These are phyloP conservation scores for Euleptes europaea DNA, from an alignment of 2,113 vertebrate species.

Conservation along the genomic window DNA sequence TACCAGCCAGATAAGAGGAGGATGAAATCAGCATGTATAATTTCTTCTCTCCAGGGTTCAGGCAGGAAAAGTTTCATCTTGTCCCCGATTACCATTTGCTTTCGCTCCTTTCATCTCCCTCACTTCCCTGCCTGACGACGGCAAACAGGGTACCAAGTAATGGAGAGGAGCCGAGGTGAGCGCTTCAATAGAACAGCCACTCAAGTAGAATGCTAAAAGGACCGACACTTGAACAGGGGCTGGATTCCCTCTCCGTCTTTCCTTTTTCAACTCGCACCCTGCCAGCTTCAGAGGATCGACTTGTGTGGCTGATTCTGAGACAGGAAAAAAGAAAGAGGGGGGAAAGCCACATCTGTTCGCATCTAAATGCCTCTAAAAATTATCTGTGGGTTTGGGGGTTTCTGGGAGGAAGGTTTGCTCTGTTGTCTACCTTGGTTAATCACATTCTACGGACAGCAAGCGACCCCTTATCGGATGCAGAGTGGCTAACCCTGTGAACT, in stretches of 20 bases:
- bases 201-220: slow-evolving; percentile 64
- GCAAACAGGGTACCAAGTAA: slow-evolving; percentile 65
- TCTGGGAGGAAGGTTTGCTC: too few relatives aligned
- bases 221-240: slow-evolving; percentile 13
- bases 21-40: slow-evolving; percentile 71
- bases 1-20: slow-evolving; percentile 48
- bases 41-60: slow-evolving; percentile 56
- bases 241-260: neutral
- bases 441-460: too few relatives aligned
- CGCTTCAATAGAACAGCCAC: slow-evolving; percentile 59
- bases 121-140: slow-evolving; percentile 50
- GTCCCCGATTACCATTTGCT: slow-evolving; percentile 53
- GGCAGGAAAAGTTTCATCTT: slow-evolving; percentile 38
- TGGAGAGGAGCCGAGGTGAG: slow-evolving; percentile 51
- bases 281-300: slow-evolving; percentile 55
- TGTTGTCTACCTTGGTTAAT: too few relatives aligned
- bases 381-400: neutral
- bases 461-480: too few relatives aligned
- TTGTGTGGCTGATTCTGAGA: slow-evolving; percentile 33
- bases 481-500: too few relatives aligned
- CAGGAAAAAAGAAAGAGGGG: neutral
- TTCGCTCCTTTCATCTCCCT: slow-evolving; percentile 53
- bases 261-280: slow-evolving; percentile 34
- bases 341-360: slow-evolving; percentile 9
- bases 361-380: slow-evolving; percentile 18